Evolutionary conservation across 2,888 invertebrate species (phyloP).

Genomic region (Lochmaea capreae): DNA sequence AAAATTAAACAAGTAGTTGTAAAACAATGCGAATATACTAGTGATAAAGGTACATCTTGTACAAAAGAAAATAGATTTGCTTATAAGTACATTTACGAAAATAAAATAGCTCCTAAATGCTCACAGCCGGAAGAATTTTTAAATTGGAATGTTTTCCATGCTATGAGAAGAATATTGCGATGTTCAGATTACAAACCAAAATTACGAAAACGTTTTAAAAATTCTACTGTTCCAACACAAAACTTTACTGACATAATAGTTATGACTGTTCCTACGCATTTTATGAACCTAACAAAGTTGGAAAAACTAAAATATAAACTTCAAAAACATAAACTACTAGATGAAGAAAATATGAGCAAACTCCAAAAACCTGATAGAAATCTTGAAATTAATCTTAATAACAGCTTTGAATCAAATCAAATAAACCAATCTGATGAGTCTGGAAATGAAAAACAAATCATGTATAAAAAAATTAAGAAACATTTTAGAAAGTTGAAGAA

Average conservation of each 20-base stretch:
- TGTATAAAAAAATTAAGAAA: constrained; percentile 30
- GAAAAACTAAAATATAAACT: constrained; percentile 49
- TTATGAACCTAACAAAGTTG: constrained; percentile 39
- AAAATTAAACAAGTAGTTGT: constrained; percentile 64
- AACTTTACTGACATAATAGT: constrained; percentile 2
- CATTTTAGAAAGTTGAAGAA: constrained; percentile 18
- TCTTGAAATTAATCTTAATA: constrained; percentile 18
- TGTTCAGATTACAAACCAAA: constrained; percentile 65
- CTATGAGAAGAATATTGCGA: constrained; percentile 70
- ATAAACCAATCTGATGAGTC: constrained; percentile 7
- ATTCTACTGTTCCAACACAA: constrained; percentile 19
- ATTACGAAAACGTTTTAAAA: constrained; percentile 52
- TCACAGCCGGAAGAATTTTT: constrained; percentile 68
- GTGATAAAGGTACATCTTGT: constrained; percentile 62
- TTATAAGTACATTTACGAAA: constrained; percentile 68
- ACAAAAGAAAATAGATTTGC: constrained; percentile 58
- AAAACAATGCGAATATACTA: constrained; percentile 57
- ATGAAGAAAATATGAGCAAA: constrained; percentile 13
- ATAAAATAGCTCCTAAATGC: constrained; percentile 73
- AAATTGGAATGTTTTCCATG: constrained; percentile 74
- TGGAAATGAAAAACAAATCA: constrained; percentile 23
- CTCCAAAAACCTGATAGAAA: constrained; percentile 18
- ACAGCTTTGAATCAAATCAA: constrained; percentile 20
- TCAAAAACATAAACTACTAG: constrained; percentile 38
- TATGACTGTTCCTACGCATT: constrained; percentile 14